Base-by-base conservation (phyloP, 2,113 vertebrate genomes). In the Neopipo cinnamomea region DNA sequence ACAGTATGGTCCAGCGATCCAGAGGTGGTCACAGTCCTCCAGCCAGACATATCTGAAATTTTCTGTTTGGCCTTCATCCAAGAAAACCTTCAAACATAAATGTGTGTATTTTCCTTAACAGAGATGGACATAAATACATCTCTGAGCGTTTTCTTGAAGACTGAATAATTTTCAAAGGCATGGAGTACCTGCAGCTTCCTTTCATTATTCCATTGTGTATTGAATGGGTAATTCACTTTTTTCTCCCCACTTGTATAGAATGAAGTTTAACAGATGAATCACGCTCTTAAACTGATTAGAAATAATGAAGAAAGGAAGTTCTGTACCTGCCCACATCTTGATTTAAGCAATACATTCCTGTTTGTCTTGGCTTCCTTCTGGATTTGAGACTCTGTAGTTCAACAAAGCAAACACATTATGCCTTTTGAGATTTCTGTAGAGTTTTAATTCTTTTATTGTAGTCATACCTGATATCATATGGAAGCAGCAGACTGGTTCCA, bases 281-380 rank as follows among this genome's bases (percentile, higher is more conserved):
- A 86, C 61, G 53, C 74, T 89, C 75, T 95, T 96, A 75, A 94
- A 58, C 83, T 83, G 66, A 94, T 97, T 91, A 96, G 89, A 75
- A 91, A 63, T 96, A 91, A 97, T 89, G 89, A 91, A 79, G 85
- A 96, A 96, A 91, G 91, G 93, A 93, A 93, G 86, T 88, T 91
- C 79, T 85, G 65, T 94, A 94, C 87, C 62, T 95, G 55, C 92
- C 76, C 39, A 39, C 19, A 10, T 93, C 86, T 88, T 91, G 70
- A 93, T 95, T 95, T 72, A 55, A 90, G 93, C 88, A 87, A 58
- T 92, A 66, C 88, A 87, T 75, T 88, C 73, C 65, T 95, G 88
- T 97, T 97, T 91, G 65, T 93, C 83, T 95, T 96, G 93, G 79
- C 93, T 87, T 88, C 47, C n/a, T 89, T 83, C 84, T 86, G 62